Conservation (phyloP, 2,888 invertebrate genomes). For the Hydriomena furcata region DNA sequence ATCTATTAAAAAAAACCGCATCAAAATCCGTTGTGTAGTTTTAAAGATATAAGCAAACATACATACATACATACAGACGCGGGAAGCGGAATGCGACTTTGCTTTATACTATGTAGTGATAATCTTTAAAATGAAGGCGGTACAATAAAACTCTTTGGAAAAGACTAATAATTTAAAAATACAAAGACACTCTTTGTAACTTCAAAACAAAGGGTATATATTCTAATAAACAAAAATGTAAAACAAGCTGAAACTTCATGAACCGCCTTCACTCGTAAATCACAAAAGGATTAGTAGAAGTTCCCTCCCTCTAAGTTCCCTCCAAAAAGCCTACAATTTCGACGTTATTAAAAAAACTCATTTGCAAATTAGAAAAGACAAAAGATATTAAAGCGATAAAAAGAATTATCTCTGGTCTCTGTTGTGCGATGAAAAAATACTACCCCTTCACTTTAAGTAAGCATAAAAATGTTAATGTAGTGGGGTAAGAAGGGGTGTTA, state of each 20-base stretch:
- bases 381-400: constrained; percentile 80
- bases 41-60: no score
- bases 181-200: constrained; percentile 2
- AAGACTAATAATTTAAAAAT: no score
- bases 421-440: constrained; percentile 53
- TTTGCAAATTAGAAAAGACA: constrained; percentile 81
- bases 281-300: constrained; percentile 65
- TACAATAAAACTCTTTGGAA: no score
- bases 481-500: constrained; percentile 26
- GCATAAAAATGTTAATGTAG: constrained; percentile 34
- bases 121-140: no score
- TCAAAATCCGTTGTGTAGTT: no score
- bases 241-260: constrained; percentile 54
- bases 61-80: no score
- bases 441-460: constrained; percentile 35
- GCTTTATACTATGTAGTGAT: no score
- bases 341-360: constrained; percentile 82
- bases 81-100: no score
- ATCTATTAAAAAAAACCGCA: no score
- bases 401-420: constrained; percentile 72
- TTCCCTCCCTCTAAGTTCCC: background rate
- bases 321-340: constrained; percentile 64
- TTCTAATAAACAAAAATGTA: constrained; percentile 52
- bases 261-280: constrained; percentile 64
- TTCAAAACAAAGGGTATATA: constrained; percentile 44